phyloP scores from a whole-genome alignment of 2,797 vertebrate genomes.

The Sphenodon punctatus region DNA sequence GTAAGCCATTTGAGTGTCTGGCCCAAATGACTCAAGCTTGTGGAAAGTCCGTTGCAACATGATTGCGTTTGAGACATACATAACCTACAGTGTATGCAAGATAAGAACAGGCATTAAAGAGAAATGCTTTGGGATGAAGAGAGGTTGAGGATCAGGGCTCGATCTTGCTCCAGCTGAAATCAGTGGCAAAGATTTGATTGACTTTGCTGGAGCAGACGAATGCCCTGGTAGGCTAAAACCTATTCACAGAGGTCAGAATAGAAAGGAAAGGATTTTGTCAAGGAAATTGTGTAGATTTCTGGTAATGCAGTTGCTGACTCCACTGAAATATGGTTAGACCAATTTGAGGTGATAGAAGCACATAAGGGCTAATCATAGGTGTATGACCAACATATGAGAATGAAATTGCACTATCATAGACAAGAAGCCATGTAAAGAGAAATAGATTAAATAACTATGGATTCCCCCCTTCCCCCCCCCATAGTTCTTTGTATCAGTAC shows the following conservation, averaged over 20 bases:
- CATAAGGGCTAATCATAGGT: background rate
- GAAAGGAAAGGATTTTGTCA: background rate
- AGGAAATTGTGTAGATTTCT: background rate
- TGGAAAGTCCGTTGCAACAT: background rate
- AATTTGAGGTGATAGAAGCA: background rate
- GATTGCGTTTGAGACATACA: background rate
- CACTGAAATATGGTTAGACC: background rate
- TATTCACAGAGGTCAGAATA: background rate
- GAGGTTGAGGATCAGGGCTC: background rate
- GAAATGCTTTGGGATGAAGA: background rate
- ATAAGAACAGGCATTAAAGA: background rate
- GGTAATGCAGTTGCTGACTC: background rate
- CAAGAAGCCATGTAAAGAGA: background rate
- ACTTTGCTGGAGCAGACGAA: background rate
- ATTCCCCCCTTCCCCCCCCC: background rate
- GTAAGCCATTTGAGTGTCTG: background rate
- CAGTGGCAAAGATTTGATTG: rapidly evolving
- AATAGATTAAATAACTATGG: background rate
- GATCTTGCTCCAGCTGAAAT: background rate
- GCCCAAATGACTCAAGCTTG: background rate
- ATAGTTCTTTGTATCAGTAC: background rate
- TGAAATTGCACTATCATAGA: background rate
- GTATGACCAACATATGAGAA: background rate
- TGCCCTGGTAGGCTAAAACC: background rate
- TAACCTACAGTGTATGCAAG: background rate